A percentile compares a stretch with the other conserved stretches of the same genome.
Conservation (phyloP, 2,113 vertebrate genomes). For the Pica pica region DNA sequence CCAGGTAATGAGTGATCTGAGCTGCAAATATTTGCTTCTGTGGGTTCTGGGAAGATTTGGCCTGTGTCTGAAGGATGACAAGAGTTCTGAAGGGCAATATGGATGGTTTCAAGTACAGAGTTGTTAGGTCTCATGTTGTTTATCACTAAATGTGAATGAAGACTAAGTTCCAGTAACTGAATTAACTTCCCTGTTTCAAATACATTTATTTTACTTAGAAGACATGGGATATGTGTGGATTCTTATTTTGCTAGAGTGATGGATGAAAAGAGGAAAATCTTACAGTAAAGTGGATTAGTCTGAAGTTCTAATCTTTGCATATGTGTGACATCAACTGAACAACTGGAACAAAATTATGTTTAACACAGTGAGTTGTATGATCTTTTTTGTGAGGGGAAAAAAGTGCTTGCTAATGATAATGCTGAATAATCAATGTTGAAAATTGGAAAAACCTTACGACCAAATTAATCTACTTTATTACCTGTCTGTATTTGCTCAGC, state of each 20-base stretch:
- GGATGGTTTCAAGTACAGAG: background rate
- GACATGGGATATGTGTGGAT: background rate
- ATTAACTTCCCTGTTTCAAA: background rate
- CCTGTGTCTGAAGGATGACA: background rate
- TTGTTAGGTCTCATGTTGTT: background rate
- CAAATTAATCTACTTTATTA: background rate
- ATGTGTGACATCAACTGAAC: background rate
- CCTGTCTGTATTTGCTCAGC: background rate
- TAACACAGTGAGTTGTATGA: background rate
- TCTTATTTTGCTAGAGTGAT: slow-evolving; percentile 8
- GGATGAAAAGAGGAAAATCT: slow-evolving; percentile 8
- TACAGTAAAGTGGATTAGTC: background rate
- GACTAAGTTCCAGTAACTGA: background rate
- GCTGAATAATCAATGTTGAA: slow-evolving; percentile 6
- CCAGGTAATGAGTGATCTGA: background rate
- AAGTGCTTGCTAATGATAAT: background rate
- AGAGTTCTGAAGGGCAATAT: background rate
- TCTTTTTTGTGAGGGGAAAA: background rate
- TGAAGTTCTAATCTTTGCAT: background rate
- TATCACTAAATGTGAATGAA: background rate
- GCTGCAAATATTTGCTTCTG: background rate
- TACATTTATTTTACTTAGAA: slow-evolving; percentile 25
- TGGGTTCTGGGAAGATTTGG: background rate
- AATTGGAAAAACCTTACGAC: background rate
- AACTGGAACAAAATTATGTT: background rate